phyloP scores from a whole-genome alignment of 2,113 vertebrate species.

The Peromyscus leucopus region DNA sequence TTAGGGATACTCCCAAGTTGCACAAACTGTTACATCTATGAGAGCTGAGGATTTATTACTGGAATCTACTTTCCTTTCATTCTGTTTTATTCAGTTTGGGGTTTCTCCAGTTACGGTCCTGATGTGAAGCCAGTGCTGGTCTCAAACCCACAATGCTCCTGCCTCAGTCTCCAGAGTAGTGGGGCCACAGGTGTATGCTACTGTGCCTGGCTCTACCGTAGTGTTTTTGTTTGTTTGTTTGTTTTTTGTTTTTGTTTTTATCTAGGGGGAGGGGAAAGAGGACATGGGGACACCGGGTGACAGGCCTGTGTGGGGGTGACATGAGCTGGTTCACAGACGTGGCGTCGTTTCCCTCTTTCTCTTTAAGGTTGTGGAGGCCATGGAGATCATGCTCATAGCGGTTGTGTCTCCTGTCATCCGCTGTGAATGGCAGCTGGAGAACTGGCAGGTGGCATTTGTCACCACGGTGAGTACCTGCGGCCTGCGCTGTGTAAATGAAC shows the following conservation, averaged over 20 bases:
- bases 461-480: constrained; percentile 92
- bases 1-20: neutral
- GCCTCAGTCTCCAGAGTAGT: neutral
- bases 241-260: neutral
- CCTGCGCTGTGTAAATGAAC: neutral
- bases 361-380: constrained; percentile 93
- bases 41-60: neutral
- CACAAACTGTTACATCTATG: neutral
- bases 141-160: neutral
- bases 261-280: neutral
- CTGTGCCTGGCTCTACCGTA: neutral
- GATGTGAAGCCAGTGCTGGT: neutral
- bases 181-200: neutral
- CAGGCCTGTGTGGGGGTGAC: neutral
- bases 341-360: neutral
- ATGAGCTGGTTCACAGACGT: accelerated
- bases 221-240: too few species aligned
- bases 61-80: neutral
- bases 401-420: constrained; percentile 94
- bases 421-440: constrained; percentile 95
- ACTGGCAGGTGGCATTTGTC: constrained; percentile 97
- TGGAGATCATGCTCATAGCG: constrained; percentile 98
- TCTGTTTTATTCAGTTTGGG: neutral
- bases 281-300: neutral
- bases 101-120: neutral